A percentile compares a stretch with the other conserved stretches of the same genome.
Conservation (phyloP, 2,888 invertebrate genomes). For the Drosophila helvetica region DNA sequence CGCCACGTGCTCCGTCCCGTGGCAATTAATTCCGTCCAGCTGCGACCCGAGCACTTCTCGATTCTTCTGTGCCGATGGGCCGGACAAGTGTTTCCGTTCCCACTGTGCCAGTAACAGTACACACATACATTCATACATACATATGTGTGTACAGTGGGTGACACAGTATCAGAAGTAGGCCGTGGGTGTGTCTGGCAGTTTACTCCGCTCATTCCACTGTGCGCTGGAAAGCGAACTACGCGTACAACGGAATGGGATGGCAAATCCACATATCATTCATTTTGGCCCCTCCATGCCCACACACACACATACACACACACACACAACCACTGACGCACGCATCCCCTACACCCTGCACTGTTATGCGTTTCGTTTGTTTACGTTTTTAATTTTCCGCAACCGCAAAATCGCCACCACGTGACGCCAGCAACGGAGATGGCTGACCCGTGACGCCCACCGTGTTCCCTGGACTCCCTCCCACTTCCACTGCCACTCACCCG, state of each 20-base stretch:
- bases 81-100: constrained; percentile 54
- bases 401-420: constrained; percentile 60
- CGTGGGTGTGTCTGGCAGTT: not conserved
- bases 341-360: constrained; percentile 3
- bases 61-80: constrained; percentile 38
- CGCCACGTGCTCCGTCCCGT: constrained; percentile 17
- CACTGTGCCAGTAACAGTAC: constrained; percentile 20
- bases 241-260: constrained; percentile 18
- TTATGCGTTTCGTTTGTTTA: constrained; percentile 61
- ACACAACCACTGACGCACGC: constrained; percentile 3
- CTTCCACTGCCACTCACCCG: not conserved
- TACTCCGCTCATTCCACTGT: constrained; percentile 28
- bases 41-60: constrained; percentile 40
- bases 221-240: not conserved
- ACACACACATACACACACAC: constrained; percentile 1
- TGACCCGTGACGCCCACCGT: constrained; percentile 25
- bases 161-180: not conserved
- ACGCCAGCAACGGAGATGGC: constrained; percentile 44
- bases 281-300: constrained; percentile 2
- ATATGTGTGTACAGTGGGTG: not conserved
- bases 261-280: constrained; percentile 26
- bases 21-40: constrained; percentile 40
- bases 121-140: not conserved
- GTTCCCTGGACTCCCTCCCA: constrained; percentile 25
- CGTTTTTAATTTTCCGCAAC: constrained; percentile 61